Evolutionary conservation across 2,113 vertebrate genomes (phyloP).

Genomic region (Peromyscus polionotus): DNA sequence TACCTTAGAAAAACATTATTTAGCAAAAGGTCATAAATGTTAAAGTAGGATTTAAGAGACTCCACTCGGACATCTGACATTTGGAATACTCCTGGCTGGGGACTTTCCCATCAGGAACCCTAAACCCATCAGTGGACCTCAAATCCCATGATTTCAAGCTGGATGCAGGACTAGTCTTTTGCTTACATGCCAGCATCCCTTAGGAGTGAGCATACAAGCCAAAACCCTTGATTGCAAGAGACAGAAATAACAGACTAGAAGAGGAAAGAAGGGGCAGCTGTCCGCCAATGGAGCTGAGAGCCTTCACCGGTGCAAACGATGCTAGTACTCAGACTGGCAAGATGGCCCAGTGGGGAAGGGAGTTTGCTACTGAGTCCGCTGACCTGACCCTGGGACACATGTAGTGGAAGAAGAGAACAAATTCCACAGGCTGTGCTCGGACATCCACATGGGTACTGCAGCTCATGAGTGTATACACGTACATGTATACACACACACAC

Average conservation of each 20-base stretch:
- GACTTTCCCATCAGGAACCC: constrained; percentile 52
- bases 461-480: not conserved
- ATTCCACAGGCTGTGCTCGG: not conserved
- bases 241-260: constrained; percentile 28
- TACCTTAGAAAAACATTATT: constrained; percentile 70
- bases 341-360: not conserved
- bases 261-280: not conserved
- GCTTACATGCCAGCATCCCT: constrained; percentile 13
- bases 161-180: not conserved
- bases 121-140: constrained; percentile 50
- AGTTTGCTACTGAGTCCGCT: not conserved
- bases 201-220: not conserved
- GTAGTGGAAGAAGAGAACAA: not conserved
- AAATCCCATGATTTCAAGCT: constrained; percentile 54
- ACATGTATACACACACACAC: not conserved
- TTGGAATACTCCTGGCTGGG: constrained; percentile 51
- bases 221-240: constrained; percentile 12
- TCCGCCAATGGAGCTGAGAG: not conserved
- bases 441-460: not conserved
- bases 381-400: no score
- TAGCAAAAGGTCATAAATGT: constrained; percentile 73
- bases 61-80: constrained; percentile 72
- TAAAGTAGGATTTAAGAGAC: constrained; percentile 73
- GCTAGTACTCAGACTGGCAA: not conserved
- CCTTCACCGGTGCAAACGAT: not conserved